These are phyloP conservation scores for Mustela lutreola DNA, from an alignment of 2,113 vertebrate genomes.

Conservation along the genomic window DNA sequence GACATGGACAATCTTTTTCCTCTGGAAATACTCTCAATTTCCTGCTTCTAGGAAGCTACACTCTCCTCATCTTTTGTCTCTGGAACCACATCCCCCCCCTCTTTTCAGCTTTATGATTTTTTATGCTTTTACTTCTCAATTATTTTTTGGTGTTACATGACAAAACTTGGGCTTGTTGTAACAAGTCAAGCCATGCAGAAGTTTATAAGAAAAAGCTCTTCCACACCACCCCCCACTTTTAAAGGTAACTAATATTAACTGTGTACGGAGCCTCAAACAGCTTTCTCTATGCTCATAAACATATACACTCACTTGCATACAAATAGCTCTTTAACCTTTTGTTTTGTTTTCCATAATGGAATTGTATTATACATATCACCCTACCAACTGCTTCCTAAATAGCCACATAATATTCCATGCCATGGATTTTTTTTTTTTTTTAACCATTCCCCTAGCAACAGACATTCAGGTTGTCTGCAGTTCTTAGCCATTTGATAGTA, in stretches of 20 bases:
- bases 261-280: background rate
- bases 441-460: slow-evolving; percentile 55
- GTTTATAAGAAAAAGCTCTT: slow-evolving; percentile 42
- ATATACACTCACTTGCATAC: slow-evolving; percentile 44
- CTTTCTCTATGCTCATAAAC: slow-evolving; percentile 40
- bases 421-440: slow-evolving; percentile 55
- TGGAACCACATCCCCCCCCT: background rate
- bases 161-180: slow-evolving; percentile 49
- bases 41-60: background rate
- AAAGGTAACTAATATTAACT: slow-evolving; percentile 22
- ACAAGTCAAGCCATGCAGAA: background rate
- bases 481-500: slow-evolving; percentile 7
- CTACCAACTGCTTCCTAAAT: slow-evolving; percentile 60
- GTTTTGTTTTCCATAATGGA: slow-evolving; percentile 58
- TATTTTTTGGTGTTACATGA: slow-evolving; percentile 13
- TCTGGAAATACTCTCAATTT: background rate
- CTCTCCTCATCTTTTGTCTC: background rate
- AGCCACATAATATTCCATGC: slow-evolving; percentile 31
- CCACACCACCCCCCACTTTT: background rate
- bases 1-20: background rate
- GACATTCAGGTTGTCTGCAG: background rate
- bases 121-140: background rate
- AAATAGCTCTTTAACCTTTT: slow-evolving; percentile 62
- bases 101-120: slow-evolving; percentile 23
- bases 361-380: slow-evolving; percentile 48